Evolutionary conservation across 2,888 invertebrate genomes (phyloP), one percentile per base, ranked within the genome.

Genomic region (Lasioglossum villosulum): DNA sequence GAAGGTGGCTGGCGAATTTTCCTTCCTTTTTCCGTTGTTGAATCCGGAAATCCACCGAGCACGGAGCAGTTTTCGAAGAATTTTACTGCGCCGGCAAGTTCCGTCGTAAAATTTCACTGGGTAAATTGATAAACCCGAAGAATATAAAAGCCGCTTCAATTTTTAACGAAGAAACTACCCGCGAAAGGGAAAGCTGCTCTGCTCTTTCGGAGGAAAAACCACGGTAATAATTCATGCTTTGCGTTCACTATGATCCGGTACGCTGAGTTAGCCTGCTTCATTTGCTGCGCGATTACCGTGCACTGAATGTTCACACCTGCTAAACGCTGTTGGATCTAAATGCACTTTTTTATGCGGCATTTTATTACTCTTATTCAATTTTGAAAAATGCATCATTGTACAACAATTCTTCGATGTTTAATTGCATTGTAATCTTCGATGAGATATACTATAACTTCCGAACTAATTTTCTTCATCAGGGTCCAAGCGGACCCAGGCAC

Each of bases 81-180:
- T 59, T 59, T 63, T 16, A 27, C 30, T 16, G 30, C 63, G 14
- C 30, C 27, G 27, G 30, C 30, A 27, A 30, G 30, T 34, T 66
- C 19, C 6, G 16, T 34, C 19, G 19, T 34, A 30, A 66, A 66
- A 66, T 66, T 66, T 66, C 66, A 30, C 19, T 19, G 19, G 30
- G 6, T 30, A 66, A 66, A 66, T 66, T 66, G 66, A 66, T 66
- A 66, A 66, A 34, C 66, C 34, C 34, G 30, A 66, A 30, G 66
- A 2, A 19, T 16, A 27, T 27, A 30, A 14, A 34, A 19, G 63
- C 66, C 16, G 34, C 19, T 34, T 66, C 66, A 66, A 66, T 66
- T 34, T 30, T 66, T 66, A 66, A 66, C 16, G 34, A 34, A 30
- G 19, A 19, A 19, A 59, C 59, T 30, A 5, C 34, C 8, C 19